phyloP scores from a whole-genome alignment of 2,888 invertebrate genomes.

The Apodemia duryi region DNA sequence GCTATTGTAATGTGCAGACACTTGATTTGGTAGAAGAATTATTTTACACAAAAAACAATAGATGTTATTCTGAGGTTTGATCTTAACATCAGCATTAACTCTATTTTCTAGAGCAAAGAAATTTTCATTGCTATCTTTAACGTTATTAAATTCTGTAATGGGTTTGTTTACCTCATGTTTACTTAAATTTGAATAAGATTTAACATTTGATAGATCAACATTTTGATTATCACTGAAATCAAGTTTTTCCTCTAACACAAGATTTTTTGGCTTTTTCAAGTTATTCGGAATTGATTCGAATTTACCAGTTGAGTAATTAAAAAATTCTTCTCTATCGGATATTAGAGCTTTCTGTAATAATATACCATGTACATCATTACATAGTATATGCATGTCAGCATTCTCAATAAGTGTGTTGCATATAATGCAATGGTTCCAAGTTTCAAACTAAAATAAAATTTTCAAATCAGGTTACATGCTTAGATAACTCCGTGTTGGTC shows the following conservation, averaged over 20 bases:
- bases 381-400: not conserved
- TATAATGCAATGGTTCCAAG: constrained; percentile 15
- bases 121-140: not conserved
- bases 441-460: constrained; percentile 1
- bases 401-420: constrained; percentile 5
- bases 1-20: not conserved
- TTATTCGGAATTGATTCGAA: too few species aligned
- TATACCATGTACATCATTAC: not conserved
- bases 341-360: not conserved
- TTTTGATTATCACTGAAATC: too few species aligned
- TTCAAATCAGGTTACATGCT: too few species aligned
- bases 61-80: not conserved
- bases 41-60: not conserved
- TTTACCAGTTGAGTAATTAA: too few species aligned
- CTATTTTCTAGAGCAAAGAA: not conserved
- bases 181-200: too few species aligned
- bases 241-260: too few species aligned
- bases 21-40: not conserved
- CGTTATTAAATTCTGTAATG: too few species aligned
- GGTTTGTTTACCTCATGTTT: too few species aligned
- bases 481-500: too few species aligned
- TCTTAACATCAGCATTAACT: too few species aligned
- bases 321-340: not conserved
- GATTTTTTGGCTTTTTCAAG: too few species aligned
- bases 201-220: too few species aligned